These are phyloP conservation scores for Gnathonemus longibarbis DNA, from an alignment of 2,113 vertebrate genomes.

Conservation along the genomic window DNA sequence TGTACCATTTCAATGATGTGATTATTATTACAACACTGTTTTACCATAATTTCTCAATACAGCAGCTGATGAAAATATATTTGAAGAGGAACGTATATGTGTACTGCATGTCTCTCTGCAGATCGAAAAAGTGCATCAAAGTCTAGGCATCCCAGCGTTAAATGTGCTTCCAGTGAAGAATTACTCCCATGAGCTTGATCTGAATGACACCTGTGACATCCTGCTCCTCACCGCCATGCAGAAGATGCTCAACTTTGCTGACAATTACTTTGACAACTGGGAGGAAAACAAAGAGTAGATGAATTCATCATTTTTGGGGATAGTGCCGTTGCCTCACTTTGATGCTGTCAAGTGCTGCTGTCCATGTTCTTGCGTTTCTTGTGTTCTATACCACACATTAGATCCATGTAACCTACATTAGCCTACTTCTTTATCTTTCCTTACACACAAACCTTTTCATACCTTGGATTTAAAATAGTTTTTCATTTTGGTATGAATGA, in stretches of 20 bases:
- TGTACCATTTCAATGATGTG: no score
- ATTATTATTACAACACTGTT: no score
- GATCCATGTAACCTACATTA: neutral
- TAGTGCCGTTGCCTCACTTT: neutral
- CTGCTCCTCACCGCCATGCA: neutral
- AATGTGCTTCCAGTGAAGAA: neutral
- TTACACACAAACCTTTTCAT: neutral
- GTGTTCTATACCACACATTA: neutral
- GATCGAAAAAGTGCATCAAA: neutral
- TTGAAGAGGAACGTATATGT: no score
- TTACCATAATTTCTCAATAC: no score
- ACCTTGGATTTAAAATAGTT: neutral
- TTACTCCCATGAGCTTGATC: no score
- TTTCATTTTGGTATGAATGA: neutral
- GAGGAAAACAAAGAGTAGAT: neutral
- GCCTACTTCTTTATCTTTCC: neutral
- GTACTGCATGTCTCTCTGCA: neutral
- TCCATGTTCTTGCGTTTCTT: neutral
- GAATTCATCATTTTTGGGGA: neutral
- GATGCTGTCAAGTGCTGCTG: neutral
- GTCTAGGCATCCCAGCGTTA: neutral
- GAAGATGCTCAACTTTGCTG: neutral
- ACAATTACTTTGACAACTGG: neutral
- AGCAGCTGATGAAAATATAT: no score
- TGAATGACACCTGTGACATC: neutral